These are phyloP conservation scores for Mactra quadrangularis DNA, from an alignment of 1,140 invertebrate genomes.

Conservation along the genomic window DNA sequence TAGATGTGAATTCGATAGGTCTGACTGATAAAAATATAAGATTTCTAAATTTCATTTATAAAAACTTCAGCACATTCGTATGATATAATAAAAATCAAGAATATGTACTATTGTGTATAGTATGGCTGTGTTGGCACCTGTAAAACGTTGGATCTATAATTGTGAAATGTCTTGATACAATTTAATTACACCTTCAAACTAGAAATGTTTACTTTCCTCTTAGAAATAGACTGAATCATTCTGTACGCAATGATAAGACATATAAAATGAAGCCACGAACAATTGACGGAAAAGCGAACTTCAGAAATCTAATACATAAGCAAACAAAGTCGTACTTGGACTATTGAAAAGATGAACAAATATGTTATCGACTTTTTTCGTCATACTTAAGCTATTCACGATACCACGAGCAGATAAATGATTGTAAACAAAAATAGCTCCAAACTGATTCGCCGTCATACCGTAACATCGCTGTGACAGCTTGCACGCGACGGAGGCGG, in stretches of 20 bases:
- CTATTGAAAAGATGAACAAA: constrained; percentile 50
- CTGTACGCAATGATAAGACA: constrained; percentile 40
- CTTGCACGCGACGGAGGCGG: constrained; percentile 60
- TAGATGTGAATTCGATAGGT: no score
- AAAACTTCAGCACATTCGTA: no score
- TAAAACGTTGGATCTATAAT: constrained; percentile 36
- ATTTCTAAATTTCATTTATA: no score
- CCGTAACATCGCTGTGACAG: constrained; percentile 48
- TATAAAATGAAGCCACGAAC: constrained; percentile 44
- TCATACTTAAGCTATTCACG: constrained; percentile 21
- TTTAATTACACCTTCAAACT: constrained; percentile 50
- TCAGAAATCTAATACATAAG: constrained; percentile 27
- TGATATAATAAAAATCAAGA: no score
- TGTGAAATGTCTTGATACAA: constrained; percentile 52
- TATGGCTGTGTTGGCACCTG: no score
- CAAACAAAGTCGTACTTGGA: constrained; percentile 29
- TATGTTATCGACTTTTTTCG: constrained; percentile 47
- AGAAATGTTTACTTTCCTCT: constrained; percentile 43
- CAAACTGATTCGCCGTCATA: constrained; percentile 27
- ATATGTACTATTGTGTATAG: no score
- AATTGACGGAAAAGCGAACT: constrained; percentile 17
- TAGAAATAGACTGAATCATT: constrained; percentile 8
- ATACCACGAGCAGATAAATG: constrained; percentile 40
- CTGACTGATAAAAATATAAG: no score
- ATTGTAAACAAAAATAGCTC: constrained; percentile 52